Evolutionary conservation across 2,113 vertebrate species (phyloP).

Genomic region (Crotalus viridis): DNA sequence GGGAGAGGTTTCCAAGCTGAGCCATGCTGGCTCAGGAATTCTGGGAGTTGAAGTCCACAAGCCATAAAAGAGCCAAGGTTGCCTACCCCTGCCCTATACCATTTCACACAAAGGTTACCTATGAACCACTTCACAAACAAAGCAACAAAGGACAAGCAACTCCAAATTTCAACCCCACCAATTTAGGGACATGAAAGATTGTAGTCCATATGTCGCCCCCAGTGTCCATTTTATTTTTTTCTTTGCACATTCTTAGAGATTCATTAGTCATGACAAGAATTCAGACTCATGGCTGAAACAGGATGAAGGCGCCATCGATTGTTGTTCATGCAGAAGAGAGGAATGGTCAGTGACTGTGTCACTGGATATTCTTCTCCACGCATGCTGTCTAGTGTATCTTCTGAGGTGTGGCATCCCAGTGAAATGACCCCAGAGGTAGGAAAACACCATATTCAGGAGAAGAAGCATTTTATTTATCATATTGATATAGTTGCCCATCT

Average conservation of each 20-base stretch:
- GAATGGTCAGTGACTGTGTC: constrained; percentile 4
- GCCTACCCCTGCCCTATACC: no score
- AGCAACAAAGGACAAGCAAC: no score
- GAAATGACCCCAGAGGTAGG: constrained; percentile 25
- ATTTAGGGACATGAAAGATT: no score
- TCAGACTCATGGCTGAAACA: constrained; percentile 8
- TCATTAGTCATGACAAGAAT: not conserved
- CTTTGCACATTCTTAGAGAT: not conserved
- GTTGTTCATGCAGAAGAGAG: constrained; percentile 41
- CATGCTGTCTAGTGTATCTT: not conserved
- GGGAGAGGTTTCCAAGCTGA: no score
- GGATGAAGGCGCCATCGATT: not conserved
- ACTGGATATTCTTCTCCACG: constrained; percentile 13
- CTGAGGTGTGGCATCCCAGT: constrained; percentile 34
- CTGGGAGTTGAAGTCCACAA: no score
- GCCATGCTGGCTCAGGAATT: no score
- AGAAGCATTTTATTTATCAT: constrained; percentile 6
- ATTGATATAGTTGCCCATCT: constrained; percentile 1
- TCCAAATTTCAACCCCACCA: no score
- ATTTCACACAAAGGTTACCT: no score
- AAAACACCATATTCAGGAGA: constrained; percentile 2
- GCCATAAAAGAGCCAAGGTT: no score
- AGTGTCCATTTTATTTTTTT: no score
- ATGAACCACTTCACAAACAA: no score
- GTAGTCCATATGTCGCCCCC: no score